These are phyloP conservation scores for Phrynocephalus forsythii DNA, from an alignment of 2,797 vertebrate genomes.

Conservation along the genomic window DNA sequence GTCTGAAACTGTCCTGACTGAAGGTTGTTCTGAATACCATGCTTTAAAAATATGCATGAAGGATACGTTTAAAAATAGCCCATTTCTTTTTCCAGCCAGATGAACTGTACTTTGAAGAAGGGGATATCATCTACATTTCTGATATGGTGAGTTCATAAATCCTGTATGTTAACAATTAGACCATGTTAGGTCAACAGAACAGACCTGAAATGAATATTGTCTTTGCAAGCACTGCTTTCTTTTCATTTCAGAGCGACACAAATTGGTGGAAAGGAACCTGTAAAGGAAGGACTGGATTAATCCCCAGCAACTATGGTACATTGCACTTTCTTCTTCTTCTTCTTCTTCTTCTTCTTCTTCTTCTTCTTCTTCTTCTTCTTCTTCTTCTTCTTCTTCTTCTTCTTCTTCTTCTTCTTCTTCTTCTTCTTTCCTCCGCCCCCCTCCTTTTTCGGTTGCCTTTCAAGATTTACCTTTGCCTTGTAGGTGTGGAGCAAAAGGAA, in stretches of 20 bases:
- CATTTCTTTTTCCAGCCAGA: constrained; percentile 85
- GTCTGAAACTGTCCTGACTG: too few species aligned
- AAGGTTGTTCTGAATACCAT: neutral
- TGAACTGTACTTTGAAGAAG: constrained; percentile 97
- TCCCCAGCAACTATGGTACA: constrained; percentile 98
- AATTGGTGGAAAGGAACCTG: constrained; percentile 99
- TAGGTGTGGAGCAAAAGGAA: neutral
- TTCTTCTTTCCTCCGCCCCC: too few species aligned
- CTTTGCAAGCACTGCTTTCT: constrained; percentile 25
- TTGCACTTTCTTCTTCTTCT: constrained; percentile 13
- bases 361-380: too few species aligned
- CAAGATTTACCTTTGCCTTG: neutral
- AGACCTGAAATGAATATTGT: neutral
- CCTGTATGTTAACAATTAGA: neutral
- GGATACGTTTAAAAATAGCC: neutral
- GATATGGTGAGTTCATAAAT: constrained; percentile 87
- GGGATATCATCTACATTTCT: constrained; percentile 96
- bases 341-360: too few species aligned
- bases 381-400: too few species aligned
- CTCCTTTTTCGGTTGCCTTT: constrained; percentile 4
- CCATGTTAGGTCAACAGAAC: neutral
- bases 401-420: too few species aligned
- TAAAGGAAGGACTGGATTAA: constrained; percentile 92
- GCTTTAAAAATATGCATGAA: neutral
- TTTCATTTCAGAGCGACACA: constrained; percentile 88